Conservation (phyloP, 2,888 invertebrate species). For the Drosophila testacea region DNA sequence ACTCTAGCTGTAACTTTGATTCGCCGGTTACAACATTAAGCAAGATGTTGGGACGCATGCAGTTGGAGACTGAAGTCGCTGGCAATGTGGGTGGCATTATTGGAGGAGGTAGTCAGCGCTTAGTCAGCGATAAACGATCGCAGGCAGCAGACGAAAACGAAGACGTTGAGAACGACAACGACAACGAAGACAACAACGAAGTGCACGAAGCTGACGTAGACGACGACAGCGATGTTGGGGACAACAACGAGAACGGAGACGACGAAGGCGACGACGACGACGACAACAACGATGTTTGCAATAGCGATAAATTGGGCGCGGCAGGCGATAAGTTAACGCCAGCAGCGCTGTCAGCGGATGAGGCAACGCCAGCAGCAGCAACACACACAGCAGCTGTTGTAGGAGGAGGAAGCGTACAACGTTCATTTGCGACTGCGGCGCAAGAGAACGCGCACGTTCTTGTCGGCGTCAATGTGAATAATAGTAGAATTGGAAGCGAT, state of each 20-base stretch:
- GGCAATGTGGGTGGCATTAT: neutral
- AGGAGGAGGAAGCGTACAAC: conserved; percentile 62
- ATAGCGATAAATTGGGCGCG: conserved; percentile 70
- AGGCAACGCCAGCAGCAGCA: conserved; percentile 39
- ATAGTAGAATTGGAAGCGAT: conserved; percentile 30
- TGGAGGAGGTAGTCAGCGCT: conserved; percentile 44
- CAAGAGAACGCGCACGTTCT: conserved; percentile 69
- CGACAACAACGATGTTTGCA: conserved; percentile 36
- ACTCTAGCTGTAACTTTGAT: conserved; percentile 54
- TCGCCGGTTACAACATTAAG: conserved; percentile 82
- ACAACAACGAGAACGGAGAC: conserved; percentile 17
- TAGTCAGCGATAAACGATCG: conserved; percentile 56
- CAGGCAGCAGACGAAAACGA: conserved; percentile 15
- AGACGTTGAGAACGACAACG: conserved; percentile 18
- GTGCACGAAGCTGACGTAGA: conserved; percentile 14
- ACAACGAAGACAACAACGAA: conserved; percentile 31
- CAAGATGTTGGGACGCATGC: conserved; percentile 79
- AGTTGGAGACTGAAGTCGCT: conserved; percentile 52
- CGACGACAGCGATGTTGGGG: conserved; percentile 18
- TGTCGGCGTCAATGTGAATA: conserved; percentile 20
- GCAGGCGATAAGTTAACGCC: conserved; percentile 59
- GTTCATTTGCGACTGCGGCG: conserved; percentile 61
- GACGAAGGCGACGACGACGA: conserved; percentile 16
- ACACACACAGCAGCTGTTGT: conserved; percentile 30
- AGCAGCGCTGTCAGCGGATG: conserved; percentile 43